These are phyloP conservation scores for Hippocampus guttulatus DNA, from an alignment of 2,113 vertebrate species.

Conservation along the genomic window DNA sequence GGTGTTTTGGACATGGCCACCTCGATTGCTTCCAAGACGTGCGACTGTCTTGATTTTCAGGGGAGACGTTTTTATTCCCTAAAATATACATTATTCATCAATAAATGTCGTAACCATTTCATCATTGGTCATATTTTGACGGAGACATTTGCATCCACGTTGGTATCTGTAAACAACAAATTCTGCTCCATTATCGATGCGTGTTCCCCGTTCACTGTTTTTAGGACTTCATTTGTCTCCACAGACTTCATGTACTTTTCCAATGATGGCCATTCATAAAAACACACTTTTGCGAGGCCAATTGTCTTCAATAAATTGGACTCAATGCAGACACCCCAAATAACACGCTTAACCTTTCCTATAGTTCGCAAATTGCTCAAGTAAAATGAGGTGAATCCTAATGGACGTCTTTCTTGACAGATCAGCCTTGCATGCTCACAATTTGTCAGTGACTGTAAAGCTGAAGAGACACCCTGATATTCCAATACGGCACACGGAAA, in stretches of 20 bases:
- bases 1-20: slow-evolving; percentile 18
- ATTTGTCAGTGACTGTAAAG: slow-evolving; percentile 5
- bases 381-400: neutral
- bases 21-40: slow-evolving; percentile 26
- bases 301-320: neutral
- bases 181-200: too few relatives aligned
- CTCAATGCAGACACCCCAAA: neutral
- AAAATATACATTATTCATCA: slow-evolving; percentile 4
- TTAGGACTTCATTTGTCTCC: neutral
- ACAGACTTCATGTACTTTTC: neutral
- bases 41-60: neutral
- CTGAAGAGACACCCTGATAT: neutral
- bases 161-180: neutral
- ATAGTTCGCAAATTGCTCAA: neutral
- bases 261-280: neutral
- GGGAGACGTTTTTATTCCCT: neutral
- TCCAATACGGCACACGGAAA: neutral
- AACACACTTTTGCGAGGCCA: neutral
- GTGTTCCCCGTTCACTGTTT: too few relatives aligned
- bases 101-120: neutral
- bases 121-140: neutral
- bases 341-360: neutral
- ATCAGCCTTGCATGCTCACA: neutral
- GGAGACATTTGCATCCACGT: neutral
- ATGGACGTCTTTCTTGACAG: neutral